These are phyloP conservation scores for Drosophila suzukii DNA, from an alignment of 1,140 invertebrate genomes.

Conservation along the genomic window DNA sequence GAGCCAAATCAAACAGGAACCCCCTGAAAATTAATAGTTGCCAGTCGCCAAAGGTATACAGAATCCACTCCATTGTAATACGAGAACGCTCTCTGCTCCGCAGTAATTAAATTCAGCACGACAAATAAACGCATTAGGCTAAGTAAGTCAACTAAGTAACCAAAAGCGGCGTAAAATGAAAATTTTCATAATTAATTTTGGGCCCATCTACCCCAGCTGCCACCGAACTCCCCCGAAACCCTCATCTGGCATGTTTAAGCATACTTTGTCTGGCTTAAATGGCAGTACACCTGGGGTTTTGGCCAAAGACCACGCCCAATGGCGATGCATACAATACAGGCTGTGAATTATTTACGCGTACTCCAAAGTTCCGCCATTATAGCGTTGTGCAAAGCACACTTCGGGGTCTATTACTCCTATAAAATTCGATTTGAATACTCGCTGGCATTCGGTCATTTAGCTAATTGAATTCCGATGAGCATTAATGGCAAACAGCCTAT, in stretches of 20 bases:
- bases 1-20: conserved; percentile 8
- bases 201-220: conserved; percentile 1
- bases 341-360: conserved; percentile 58
- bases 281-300: conserved; percentile 31
- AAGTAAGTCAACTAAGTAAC: conserved; percentile 59
- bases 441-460: conserved; percentile 47
- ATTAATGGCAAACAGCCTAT: conserved; percentile 14
- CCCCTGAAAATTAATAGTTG: conserved; percentile 29
- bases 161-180: conserved; percentile 65
- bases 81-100: conserved; percentile 20
- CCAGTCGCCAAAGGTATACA: no score
- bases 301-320: conserved; percentile 14
- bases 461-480: conserved; percentile 67
- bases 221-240: background rate
- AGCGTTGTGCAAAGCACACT: conserved; percentile 26
- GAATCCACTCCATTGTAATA: conserved; percentile 23
- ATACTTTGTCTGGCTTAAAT: conserved; percentile 53
- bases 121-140: conserved; percentile 68
- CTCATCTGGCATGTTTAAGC: conserved; percentile 44
- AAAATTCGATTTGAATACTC: conserved; percentile 44
- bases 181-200: conserved; percentile 78
- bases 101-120: conserved; percentile 66
- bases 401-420: conserved; percentile 9
- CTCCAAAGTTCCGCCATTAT: background rate
- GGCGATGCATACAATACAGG: conserved; percentile 28